A percentile compares a stretch with the other conserved stretches of the same genome.
Conservation (phyloP, 2,113 vertebrate genomes). For the Hirundichthys speculiger region DNA sequence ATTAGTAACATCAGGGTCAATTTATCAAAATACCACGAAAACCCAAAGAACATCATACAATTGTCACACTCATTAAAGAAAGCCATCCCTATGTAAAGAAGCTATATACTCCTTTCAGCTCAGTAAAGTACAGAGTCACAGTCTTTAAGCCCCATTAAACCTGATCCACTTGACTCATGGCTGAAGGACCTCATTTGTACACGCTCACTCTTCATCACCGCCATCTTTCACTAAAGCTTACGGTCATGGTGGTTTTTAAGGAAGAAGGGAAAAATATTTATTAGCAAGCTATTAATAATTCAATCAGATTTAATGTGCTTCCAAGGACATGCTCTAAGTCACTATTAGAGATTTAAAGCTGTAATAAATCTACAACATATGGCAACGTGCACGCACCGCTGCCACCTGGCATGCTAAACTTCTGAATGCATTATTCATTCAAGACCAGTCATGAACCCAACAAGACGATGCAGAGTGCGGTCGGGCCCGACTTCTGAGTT, state of each 20-base stretch:
- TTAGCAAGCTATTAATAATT: conserved; percentile 54
- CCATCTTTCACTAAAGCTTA: neutral
- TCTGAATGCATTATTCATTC: conserved; percentile 41
- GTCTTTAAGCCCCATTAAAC: conserved; percentile 29
- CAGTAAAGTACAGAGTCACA: conserved; percentile 30
- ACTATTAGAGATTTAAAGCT: conserved; percentile 31
- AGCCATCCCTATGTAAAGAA: conserved; percentile 15
- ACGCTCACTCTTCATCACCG: neutral
- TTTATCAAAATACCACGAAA: neutral
- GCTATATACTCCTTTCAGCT: conserved; percentile 2
- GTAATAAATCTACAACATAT: conserved; percentile 45
- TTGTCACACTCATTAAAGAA: neutral
- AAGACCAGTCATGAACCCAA: conserved; percentile 28
- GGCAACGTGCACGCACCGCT: conserved; percentile 11
- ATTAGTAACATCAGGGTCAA: neutral
- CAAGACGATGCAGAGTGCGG: conserved; percentile 10
- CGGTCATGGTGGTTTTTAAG: conserved; percentile 11
- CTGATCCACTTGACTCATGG: conserved; percentile 12
- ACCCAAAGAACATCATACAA: neutral
- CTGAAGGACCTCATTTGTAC: conserved; percentile 14
- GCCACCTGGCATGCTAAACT: conserved; percentile 26
- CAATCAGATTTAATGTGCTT: conserved; percentile 32
- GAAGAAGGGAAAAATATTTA: conserved; percentile 44
- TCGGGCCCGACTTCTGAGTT: conserved; percentile 23
- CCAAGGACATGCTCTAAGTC: conserved; percentile 50